Conservation (phyloP, 2,888 invertebrate genomes). For the Rhagophthalmus giganteus region DNA sequence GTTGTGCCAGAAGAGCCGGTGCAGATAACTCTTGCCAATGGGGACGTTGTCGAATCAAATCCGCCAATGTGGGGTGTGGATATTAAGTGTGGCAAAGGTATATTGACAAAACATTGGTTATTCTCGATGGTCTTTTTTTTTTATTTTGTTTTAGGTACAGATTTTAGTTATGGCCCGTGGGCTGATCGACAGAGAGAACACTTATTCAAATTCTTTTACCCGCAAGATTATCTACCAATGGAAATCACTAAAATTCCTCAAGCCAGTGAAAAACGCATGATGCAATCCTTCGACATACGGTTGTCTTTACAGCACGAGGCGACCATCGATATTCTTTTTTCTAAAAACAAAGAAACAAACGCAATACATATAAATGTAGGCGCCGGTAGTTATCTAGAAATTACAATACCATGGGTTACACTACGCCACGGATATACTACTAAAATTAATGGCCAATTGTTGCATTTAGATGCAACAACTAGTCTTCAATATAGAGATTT, state of each 20-base stretch:
- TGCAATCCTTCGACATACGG: slow-evolving; percentile 90
- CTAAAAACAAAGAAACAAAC: slow-evolving; percentile 93
- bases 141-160: slow-evolving; percentile 60
- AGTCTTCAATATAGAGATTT: slow-evolving; percentile 91
- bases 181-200: slow-evolving; percentile 96
- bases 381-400: slow-evolving; percentile 93
- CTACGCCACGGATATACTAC: slow-evolving; percentile 85
- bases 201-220: slow-evolving; percentile 95
- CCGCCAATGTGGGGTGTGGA: slow-evolving; percentile 96
- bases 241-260: slow-evolving; percentile 79
- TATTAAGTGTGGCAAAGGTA: slow-evolving; percentile 90
- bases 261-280: slow-evolving; percentile 85
- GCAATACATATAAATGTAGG: slow-evolving; percentile 95
- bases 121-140: not conserved
- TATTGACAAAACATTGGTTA: not conserved
- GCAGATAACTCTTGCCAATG: slow-evolving; percentile 85
- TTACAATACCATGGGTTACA: slow-evolving; percentile 94
- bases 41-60: slow-evolving; percentile 89
- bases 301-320: slow-evolving; percentile 89
- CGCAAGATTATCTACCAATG: slow-evolving; percentile 80
- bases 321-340: slow-evolving; percentile 94
- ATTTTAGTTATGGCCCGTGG: slow-evolving; percentile 99
- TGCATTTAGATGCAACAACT: slow-evolving; percentile 94
- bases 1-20: slow-evolving; percentile 91
- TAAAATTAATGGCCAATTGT: slow-evolving; percentile 88